Percentiles rank a stretch among this genome's conserved stretches.
phyloP scores from a whole-genome alignment of 37 sponge, comb jelly and placozoan genomes.

The Trichoplax adhaerens region DNA sequence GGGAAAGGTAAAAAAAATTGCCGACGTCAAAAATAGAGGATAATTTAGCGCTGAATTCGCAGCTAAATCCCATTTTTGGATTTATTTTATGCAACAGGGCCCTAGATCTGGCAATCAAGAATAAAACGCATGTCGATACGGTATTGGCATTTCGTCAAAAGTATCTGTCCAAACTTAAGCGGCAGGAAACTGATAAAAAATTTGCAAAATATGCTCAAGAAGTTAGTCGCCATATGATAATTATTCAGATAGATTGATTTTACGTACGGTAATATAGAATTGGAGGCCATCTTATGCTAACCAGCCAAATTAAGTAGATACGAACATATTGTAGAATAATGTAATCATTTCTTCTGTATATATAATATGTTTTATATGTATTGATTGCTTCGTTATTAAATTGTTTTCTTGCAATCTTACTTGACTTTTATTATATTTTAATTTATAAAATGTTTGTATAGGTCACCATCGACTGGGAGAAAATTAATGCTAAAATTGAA shows the following conservation, averaged over 20 bases:
- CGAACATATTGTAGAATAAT: not conserved
- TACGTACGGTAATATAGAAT: not conserved
- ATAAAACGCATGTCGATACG: conserved; percentile 95
- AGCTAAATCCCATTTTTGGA: too few species aligned
- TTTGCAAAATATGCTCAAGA: conserved; percentile 48
- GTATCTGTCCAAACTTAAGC: conserved; percentile 45
- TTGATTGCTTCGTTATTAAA: not conserved
- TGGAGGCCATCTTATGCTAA: not conserved
- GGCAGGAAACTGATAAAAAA: conserved; percentile 45
- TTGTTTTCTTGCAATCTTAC: not conserved
- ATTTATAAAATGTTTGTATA: conserved; percentile 7
- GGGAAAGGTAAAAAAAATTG: conserved; percentile 63
- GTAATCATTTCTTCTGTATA: not conserved
- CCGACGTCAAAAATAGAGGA: too few species aligned
- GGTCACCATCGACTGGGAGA: conserved; percentile 82
- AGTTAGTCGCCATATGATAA: conserved; percentile 14
- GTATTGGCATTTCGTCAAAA: conserved; percentile 74
- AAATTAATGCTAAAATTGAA: conserved; percentile 55
- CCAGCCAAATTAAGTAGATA: not conserved
- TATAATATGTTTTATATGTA: not conserved
- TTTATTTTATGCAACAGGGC: conserved; percentile 39
- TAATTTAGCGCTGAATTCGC: too few species aligned
- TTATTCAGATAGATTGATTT: not conserved
- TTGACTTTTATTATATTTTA: not conserved
- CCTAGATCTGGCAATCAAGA: conserved; percentile 68